Evolutionary conservation across 2,888 invertebrate species (phyloP), one percentile per base, ranked within the genome.

Genomic region (Dryocosmus kuriphilus): DNA sequence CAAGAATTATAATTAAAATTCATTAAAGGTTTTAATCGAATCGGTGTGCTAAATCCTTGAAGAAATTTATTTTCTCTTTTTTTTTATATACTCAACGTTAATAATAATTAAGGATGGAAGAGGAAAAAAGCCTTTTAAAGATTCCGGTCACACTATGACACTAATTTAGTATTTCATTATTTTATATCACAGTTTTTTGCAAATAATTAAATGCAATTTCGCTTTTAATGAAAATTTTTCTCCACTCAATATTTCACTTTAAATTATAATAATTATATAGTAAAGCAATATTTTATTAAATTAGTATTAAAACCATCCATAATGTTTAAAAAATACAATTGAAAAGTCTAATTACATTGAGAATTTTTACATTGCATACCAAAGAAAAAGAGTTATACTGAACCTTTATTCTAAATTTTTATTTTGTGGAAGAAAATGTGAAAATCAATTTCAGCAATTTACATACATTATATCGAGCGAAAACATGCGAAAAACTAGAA

Each of bases 1-100:
- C 4, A 16, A 19, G 16, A 24, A 46, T 67, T 46, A 27, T 67
- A 41, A 46, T 67, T 67, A 41, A 67, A 27, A 67, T 67, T 46
- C 41, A 41, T 38, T 16, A 65, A 41, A 65, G 38, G 38, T n/a
- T 41, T 8, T 2, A 65, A 65, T 41, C 65, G 65, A 38, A 65
- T 65, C 11, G 14, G 35, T 35, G 38, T 22, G 35, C 35, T 63
- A 2, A 22, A 63, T 38, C n/a, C 35, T 38, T 38, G 38, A 41
- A 65, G 38, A n/a, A 65, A 65, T 35, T 65, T 35, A 38, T 65
- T 14, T 67, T 5, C 9, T 38, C 2, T 46, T 67, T 38, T 46
- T 8, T 19, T 46, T 41, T 19, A 2, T 1, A 27, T 19, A 22
- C 16, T 67, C 11, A 0, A 4, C 38, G 1, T 35, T 22, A 63